Evolutionary conservation across 2,797 vertebrate genomes (phyloP), one percentile per base, ranked within the genome.

Genomic region (Myotis daubentonii): DNA sequence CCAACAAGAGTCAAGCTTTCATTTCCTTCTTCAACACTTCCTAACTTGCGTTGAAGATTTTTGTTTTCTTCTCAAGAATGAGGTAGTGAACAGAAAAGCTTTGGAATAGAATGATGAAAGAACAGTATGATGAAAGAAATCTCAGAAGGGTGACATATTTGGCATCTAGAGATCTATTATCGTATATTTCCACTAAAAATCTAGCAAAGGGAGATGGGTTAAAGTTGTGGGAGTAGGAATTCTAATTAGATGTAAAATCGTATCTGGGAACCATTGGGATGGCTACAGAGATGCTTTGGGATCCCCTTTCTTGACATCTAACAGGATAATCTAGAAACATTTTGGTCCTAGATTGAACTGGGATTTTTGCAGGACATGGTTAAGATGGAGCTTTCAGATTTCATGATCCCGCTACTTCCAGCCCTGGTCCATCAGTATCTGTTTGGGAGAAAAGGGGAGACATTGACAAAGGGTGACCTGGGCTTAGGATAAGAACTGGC

Each of bases 311-410:
- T 87, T 92, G 75, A 47, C 8, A 38, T 66, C 76, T 85, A n/a
- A 92, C 68, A 87, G 53, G 60, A 79, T 28, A 70, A 8, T 76
- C 15, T 89, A n/a, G 49, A 95, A 78, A 94, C 7, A 66, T 95
- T 87, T 93, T 87, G 78, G n/a, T 4, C 12, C 36, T 87, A 66
- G 38, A 41, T 30, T 89, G 62, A 44, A 60, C 75, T 90, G 91
- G 25, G 41, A 65, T 86, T 92, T 90, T 79, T 71, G 47, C 49
- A 76, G 44, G 25, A 74, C 68, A n/a, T 87, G 65, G 62, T 70
- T 87, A 80, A 84, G 33, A 68, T 74, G 51, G 89, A 87, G n/a
- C 10, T 75, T 94, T 93, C 70, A 51, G 23, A 92, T 93, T 84
- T 87, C 68, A 55, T 68, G 19, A 72, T 86, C 47, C 44, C 4